Evolutionary conservation across 2,888 invertebrate species (phyloP).

Genomic region (Mylabris sibirica): DNA sequence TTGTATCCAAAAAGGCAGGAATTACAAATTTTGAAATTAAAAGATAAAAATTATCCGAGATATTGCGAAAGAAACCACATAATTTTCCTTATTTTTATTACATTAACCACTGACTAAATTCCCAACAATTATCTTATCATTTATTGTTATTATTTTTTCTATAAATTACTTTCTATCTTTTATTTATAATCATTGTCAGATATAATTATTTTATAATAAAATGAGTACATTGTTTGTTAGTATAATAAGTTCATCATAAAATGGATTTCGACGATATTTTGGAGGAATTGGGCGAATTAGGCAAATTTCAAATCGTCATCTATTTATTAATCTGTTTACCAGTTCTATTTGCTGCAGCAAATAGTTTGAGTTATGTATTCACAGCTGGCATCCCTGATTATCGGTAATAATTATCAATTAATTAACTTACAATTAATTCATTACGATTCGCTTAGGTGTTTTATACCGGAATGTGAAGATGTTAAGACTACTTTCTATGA

Average conservation of each 20-base stretch:
- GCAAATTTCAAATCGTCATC: constrained; percentile 66
- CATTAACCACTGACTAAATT: too few species aligned
- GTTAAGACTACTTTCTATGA: constrained; percentile 52
- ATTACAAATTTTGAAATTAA: too few species aligned
- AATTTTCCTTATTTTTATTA: too few species aligned
- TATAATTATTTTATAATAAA: too few species aligned
- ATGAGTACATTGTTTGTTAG: neutral
- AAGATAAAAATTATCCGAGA: too few species aligned
- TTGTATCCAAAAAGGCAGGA: too few species aligned
- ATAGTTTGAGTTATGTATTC: constrained; percentile 70
- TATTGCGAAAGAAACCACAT: too few species aligned
- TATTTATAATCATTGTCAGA: neutral
- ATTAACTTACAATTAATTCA: constrained; percentile 11
- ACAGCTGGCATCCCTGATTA: constrained; percentile 68
- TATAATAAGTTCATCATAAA: constrained; percentile 39
- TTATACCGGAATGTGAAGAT: constrained; percentile 66
- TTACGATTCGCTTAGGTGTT: constrained; percentile 58
- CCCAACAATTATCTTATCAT: neutral
- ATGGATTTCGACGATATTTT: constrained; percentile 71
- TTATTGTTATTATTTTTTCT: neutral
- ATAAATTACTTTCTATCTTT: neutral
- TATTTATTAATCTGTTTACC: constrained; percentile 68
- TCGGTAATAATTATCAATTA: constrained; percentile 57
- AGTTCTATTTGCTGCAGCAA: constrained; percentile 68
- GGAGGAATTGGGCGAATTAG: constrained; percentile 68